These are phyloP conservation scores for Ostrea denselamellosa DNA, from an alignment of 1,140 invertebrate genomes.

Conservation along the genomic window DNA sequence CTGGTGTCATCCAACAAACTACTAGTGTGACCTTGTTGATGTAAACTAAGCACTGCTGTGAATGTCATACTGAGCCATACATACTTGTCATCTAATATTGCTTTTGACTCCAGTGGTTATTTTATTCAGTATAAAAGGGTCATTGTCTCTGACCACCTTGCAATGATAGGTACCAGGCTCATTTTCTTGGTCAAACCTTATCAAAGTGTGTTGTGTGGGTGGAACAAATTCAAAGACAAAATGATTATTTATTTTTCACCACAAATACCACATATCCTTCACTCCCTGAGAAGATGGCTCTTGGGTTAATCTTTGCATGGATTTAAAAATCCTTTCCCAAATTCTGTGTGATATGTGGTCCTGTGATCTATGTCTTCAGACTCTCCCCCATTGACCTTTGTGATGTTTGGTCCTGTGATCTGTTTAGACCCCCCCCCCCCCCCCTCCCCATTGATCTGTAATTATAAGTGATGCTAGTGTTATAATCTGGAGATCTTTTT, in stretches of 20 bases:
- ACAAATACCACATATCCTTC: too few species aligned
- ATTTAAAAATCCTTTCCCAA: not conserved
- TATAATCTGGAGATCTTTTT: conserved; percentile 1
- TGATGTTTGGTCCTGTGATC: not conserved
- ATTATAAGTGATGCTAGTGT: not conserved
- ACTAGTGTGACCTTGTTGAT: not conserved
- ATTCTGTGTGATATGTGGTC: not conserved
- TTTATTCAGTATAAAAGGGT: not conserved
- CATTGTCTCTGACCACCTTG: not conserved
- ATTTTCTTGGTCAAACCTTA: too few species aligned
- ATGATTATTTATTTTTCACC: too few species aligned
- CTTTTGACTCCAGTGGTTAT: not conserved
- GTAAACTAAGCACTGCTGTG: not conserved
- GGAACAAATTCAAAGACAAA: too few species aligned
- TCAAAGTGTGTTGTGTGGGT: too few species aligned
- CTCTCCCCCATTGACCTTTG: not conserved
- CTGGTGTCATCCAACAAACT: conserved; percentile 21
- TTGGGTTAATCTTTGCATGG: not conserved
- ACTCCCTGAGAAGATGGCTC: not conserved
- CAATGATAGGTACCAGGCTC: not conserved
- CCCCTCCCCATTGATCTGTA: not conserved
- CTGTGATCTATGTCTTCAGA: too few species aligned
- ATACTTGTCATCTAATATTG: not conserved
- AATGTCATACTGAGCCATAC: not conserved
- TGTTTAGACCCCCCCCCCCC: not conserved